These are phyloP conservation scores for Caretta caretta DNA, from an alignment of 2,113 vertebrate species.

Conservation along the genomic window DNA sequence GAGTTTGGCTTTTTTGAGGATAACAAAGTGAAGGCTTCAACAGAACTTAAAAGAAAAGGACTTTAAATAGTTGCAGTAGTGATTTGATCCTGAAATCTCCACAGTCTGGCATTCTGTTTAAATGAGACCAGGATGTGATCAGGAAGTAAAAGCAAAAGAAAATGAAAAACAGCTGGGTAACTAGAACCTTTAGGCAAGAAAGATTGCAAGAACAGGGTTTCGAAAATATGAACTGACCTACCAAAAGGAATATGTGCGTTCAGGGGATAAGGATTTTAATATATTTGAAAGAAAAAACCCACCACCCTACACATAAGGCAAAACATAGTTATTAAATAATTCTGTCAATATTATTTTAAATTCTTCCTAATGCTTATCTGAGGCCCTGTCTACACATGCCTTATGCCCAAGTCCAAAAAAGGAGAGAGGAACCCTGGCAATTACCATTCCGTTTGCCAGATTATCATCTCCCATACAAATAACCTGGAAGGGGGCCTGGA, in stretches of 20 bases:
- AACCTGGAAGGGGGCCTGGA: neutral
- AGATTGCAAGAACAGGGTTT: neutral
- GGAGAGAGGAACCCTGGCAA: neutral
- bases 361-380: neutral
- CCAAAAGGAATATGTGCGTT: neutral
- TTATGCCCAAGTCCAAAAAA: neutral
- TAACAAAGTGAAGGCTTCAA: neutral
- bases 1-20: neutral
- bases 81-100: neutral
- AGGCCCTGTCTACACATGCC: neutral
- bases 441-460: neutral
- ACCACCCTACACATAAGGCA: neutral
- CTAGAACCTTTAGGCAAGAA: neutral
- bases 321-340: neutral
- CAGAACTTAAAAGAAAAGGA: neutral
- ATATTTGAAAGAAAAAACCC: neutral
- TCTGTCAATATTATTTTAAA: neutral
- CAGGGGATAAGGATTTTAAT: neutral
- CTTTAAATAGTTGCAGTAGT: neutral
- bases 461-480: neutral
- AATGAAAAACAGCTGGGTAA: neutral
- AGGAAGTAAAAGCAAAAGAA: neutral
- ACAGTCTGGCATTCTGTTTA: neutral
- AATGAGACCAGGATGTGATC: neutral
- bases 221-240: neutral